Base-by-base conservation (phyloP, 2,888 invertebrate genomes). In the Lepeophtheirus nordmannii region DNA sequence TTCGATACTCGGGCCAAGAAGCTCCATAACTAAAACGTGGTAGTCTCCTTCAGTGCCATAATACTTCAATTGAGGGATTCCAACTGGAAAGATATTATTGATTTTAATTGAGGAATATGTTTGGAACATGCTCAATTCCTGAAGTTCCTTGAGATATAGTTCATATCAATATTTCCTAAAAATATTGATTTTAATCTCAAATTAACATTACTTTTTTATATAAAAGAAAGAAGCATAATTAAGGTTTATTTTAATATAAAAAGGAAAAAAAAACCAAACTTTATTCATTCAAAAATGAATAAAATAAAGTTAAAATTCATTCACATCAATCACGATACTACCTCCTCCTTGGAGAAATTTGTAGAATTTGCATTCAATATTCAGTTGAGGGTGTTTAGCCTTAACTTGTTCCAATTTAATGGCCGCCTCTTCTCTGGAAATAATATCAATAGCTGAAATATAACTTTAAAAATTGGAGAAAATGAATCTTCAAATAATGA, bases 11-110 rank as follows among this genome's bases (percentile, higher is more conserved):
- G 97, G 97, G 46, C 97, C 98, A 61, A 98, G 81, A 69, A 98
- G 80, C 78, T 98, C 98, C 97, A 98, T 98, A 68, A 98, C 98
- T 86, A 99, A 90, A 56, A 98, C 93, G 81, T 97, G 97, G 80
- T 97, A 98, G 77, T 98, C 97, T 72, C 94, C 92, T 80, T 96
- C 97, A 63, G 90, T 89, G 69, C 94, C 94, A 78, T 91, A 94
- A 94, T 94, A 96, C 80, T 92, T 93, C 77, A 96, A 90, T 72
- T 86, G 85, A 71, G 96, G 94, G 75, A 96, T 94, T 59, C 94
- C 94, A 76, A 93, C 92, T 76, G 14, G 17, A 46, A 46, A n/a
- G 2, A 46, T n/a, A 17, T 14, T 30, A 58, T 20, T 58, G 58
- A 58, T 23, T 53, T 53, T n/a, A n/a, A n/a, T 53, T 53, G n/a